These are phyloP conservation scores for Craseonycteris thonglongyai DNA, from an alignment of 2,113 vertebrate species.

Conservation along the genomic window DNA sequence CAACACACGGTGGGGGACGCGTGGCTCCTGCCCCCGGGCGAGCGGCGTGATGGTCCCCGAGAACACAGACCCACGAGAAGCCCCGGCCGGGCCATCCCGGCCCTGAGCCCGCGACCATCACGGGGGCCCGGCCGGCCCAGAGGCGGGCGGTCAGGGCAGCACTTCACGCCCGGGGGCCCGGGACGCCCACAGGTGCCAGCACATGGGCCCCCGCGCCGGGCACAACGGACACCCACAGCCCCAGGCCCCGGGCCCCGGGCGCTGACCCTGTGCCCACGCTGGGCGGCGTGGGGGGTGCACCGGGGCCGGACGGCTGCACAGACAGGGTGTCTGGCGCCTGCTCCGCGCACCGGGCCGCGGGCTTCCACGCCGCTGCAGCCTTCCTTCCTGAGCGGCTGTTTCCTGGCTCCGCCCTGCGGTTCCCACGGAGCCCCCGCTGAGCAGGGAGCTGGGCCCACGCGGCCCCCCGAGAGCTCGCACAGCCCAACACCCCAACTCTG, in stretches of 20 bases:
- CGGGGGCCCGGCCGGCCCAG: not conserved
- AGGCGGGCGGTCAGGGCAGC: not conserved
- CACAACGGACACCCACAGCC: not conserved
- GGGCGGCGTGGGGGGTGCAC: not conserved
- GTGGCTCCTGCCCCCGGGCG: not conserved
- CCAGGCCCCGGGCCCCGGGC: not conserved
- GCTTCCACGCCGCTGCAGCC: constrained; percentile 25
- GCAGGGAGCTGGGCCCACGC: not conserved
- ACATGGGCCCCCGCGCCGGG: not conserved
- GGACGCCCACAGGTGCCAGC: not conserved
- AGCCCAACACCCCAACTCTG: no score
- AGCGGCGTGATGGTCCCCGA: not conserved
- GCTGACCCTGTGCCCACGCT: not conserved
- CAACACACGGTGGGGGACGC: no score
- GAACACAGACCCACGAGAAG: no score
- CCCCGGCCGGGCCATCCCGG: no score
- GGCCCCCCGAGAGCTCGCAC: not conserved
- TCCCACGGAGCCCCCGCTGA: constrained; percentile 50
- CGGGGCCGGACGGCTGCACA: constrained; percentile 19
- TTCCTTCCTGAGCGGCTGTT: constrained; percentile 71
- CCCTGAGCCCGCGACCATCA: no score
- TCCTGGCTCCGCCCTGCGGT: constrained; percentile 64
- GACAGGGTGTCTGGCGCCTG: constrained; percentile 50
- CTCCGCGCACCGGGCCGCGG: constrained; percentile 10
- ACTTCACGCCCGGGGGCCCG: not conserved